A percentile compares a stretch with the other conserved stretches of the same genome.
Conservation (phyloP, 2,888 invertebrate genomes). For the Cosmopolites sordidus region DNA sequence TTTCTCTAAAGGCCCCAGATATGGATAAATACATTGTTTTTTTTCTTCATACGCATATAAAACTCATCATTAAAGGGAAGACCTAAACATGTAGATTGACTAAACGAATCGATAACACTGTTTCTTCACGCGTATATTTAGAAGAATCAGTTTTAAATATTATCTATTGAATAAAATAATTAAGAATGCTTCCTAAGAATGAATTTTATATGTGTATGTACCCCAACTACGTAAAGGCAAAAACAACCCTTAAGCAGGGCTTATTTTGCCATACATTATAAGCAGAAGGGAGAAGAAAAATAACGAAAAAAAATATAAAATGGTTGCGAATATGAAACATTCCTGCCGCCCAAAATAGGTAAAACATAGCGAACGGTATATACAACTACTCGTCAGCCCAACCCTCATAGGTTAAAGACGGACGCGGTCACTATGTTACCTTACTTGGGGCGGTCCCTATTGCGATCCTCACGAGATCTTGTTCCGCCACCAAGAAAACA, state of each 20-base stretch:
- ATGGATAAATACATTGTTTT: constrained; percentile 11
- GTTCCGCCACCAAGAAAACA: constrained; percentile 62
- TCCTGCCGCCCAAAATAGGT: too few relatives aligned
- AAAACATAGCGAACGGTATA: not conserved
- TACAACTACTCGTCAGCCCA: constrained; percentile 25
- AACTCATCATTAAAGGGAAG: constrained; percentile 3
- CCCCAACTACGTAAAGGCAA: constrained; percentile 8
- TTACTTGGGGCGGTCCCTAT: constrained; percentile 23
- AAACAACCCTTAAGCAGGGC: constrained; percentile 15
- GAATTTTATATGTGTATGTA: constrained; percentile 17
- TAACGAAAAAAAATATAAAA: constrained; percentile 10
- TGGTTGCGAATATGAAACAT: not conserved
- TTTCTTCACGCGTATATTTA: too few relatives aligned
- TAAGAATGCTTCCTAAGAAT: too few relatives aligned
- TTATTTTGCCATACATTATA: not conserved
- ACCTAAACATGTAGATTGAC: too few relatives aligned
- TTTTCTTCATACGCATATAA: constrained; percentile 16
- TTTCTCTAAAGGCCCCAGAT: constrained; percentile 21
- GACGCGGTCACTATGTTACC: constrained; percentile 39
- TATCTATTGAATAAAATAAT: too few relatives aligned
- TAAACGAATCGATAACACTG: too few relatives aligned
- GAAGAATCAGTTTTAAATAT: too few relatives aligned
- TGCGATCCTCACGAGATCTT: constrained; percentile 59
- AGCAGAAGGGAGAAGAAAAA: constrained; percentile 1
- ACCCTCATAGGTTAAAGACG: constrained; percentile 48